Evolutionary conservation across 2,888 invertebrate genomes (phyloP), one percentile per base, ranked within the genome.

Genomic region (Pyrochroa serraticornis): DNA sequence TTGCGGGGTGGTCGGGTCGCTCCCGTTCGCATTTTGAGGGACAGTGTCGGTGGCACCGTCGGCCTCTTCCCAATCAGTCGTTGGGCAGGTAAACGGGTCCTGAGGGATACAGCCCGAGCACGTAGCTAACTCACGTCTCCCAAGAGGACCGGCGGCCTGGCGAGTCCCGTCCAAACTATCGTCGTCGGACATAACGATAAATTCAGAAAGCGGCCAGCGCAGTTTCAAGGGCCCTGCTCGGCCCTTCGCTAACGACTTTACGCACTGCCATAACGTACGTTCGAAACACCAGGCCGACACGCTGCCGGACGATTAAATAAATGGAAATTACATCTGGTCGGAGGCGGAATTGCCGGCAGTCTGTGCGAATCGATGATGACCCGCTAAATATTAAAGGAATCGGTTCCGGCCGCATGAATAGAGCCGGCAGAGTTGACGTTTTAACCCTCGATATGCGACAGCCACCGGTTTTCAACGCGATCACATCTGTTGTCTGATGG

Each of bases 51-150:
- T 22, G 22, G 22, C 22, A 22, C 22, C 22, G 22, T 5, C 22
- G 66, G 69, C 69, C 68, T 70, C 73, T 76, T 75, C 75, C 77
- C 77, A 78, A 79, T 79, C 79, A 79, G 77, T 77, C 77, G 75
- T 71, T 67, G 77, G 77, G 77, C 79, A 79, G 78, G 79, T 79
- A 78, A 79, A 79, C 76, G 75, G 75, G 71, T 76, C 78, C 76
- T 71, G 55, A 38, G 78, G 75, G 78, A 77, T 49, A 48, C 60
- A 60, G 67, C 62, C 66, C 66, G 71, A 71, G 72, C 78, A 79
- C 79, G 77, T 78, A 77, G 74, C 79, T 74, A 77, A 77, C 77
- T 77, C 77, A 79, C 75, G 74, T 72, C 70, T 77, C 78, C 77
- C 78, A 39, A 58, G 76, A 71, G 79, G 59, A 61, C 54, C 58